These are phyloP conservation scores for Philhelius pedissequus DNA, from an alignment of 2,888 invertebrate species.

Conservation along the genomic window DNA sequence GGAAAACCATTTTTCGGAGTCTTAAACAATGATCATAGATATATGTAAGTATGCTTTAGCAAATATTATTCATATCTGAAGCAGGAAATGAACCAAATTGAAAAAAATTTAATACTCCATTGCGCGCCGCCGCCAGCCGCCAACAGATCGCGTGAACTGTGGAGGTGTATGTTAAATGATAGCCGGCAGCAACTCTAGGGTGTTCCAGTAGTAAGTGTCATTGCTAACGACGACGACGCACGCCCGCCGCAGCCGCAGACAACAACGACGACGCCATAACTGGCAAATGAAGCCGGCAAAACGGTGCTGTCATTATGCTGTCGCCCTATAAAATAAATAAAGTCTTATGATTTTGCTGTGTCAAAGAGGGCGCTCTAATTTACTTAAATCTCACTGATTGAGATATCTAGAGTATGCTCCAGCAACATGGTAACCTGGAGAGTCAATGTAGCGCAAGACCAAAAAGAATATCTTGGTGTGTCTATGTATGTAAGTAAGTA, in stretches of 20 bases:
- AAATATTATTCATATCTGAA: constrained; percentile 29
- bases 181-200: not conserved
- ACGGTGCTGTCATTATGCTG: not conserved
- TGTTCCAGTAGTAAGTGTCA: constrained; percentile 17
- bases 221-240: constrained; percentile 13
- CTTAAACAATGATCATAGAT: not conserved
- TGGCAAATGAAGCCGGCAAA: not conserved
- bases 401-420: constrained; percentile 55
- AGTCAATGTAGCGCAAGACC: constrained; percentile 55
- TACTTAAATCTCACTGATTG: constrained; percentile 48
- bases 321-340: constrained; percentile 33
- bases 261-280: not conserved
- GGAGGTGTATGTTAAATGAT: constrained; percentile 46
- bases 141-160: constrained; percentile 27
- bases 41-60: not conserved
- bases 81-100: constrained; percentile 59
- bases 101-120: constrained; percentile 10
- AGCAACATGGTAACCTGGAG: constrained; percentile 34
- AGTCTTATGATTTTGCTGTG: constrained; percentile 5
- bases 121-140: no score
- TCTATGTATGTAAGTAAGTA: no score
- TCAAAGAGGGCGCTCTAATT: constrained; percentile 58
- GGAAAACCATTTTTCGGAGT: not conserved
- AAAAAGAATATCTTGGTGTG: not conserved
- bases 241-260: not conserved